These are phyloP conservation scores for Agrilus planipennis DNA, from an alignment of 1,140 invertebrate species.

Conservation along the genomic window DNA sequence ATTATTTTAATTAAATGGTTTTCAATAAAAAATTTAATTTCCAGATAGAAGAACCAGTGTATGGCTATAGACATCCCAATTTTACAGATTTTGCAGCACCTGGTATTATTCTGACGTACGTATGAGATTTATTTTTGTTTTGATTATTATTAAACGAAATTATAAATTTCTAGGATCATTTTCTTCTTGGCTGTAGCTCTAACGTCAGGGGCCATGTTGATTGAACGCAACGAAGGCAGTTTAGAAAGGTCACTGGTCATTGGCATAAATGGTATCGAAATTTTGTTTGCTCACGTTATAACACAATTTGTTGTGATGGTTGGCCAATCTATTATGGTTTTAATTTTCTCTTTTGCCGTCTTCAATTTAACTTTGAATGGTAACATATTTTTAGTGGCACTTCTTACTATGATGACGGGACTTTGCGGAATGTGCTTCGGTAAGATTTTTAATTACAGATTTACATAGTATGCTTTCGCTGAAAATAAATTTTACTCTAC, in stretches of 20 bases:
- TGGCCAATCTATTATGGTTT: conserved; percentile 69
- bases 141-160: conserved; percentile 16
- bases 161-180: conserved; percentile 64
- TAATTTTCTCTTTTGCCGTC: conserved; percentile 70
- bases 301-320: conserved; percentile 83
- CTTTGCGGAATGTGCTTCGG: conserved; percentile 89
- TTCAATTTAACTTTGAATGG: conserved; percentile 74
- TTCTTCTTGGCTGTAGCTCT: conserved; percentile 82
- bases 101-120: conserved; percentile 81
- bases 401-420: conserved; percentile 70
- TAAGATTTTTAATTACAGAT: conserved; percentile 12
- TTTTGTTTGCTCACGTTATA: conserved; percentile 71
- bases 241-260: conserved; percentile 77
- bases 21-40: not conserved
- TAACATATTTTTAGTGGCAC: conserved; percentile 58
- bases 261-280: conserved; percentile 55
- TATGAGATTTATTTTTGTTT: not conserved
- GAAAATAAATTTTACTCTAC: not conserved
- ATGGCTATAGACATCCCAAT: conserved; percentile 73
- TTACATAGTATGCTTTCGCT: too few species aligned
- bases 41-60: conserved; percentile 51
- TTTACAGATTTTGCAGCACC: conserved; percentile 94
- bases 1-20: not conserved
- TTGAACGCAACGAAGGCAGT: conserved; percentile 86
- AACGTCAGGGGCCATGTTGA: conserved; percentile 81